Evolutionary conservation across 2,797 vertebrate genomes (phyloP).

Genomic region (Nasua narica): DNA sequence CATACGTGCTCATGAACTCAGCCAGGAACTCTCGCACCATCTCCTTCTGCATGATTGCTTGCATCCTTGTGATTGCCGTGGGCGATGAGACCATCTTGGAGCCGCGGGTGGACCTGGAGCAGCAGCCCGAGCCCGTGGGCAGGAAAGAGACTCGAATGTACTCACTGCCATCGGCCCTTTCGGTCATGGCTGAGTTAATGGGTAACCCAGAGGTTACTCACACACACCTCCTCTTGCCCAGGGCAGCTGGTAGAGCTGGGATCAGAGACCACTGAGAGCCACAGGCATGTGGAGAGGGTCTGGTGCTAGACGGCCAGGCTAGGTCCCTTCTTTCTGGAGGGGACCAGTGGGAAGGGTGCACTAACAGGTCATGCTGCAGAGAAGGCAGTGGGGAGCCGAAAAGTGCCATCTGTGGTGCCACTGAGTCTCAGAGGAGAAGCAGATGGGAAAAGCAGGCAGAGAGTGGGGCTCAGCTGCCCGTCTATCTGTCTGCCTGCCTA

Average conservation of each 20-base stretch:
- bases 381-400: neutral
- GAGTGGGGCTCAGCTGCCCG: neutral
- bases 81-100: neutral
- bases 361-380: neutral
- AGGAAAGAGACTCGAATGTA: conserved; percentile 23
- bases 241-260: neutral
- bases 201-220: conserved; percentile 37
- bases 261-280: neutral
- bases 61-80: neutral
- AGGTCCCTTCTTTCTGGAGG: neutral
- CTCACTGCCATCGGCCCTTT: neutral
- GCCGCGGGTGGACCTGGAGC: neutral
- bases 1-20: conserved; percentile 53
- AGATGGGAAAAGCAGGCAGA: neutral
- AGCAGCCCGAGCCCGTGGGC: neutral
- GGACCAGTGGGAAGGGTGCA: neutral
- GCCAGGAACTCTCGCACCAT: conserved; percentile 63
- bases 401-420: neutral
- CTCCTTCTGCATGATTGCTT: neutral
- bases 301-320: neutral
- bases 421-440: neutral
- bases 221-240: neutral
- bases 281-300: neutral
- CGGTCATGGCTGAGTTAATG: conserved; percentile 51
- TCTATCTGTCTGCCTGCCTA: neutral